A percentile compares a stretch with the other conserved stretches of the same genome.
Evolutionary conservation across 2,888 invertebrate genomes (phyloP).

Genomic region (Calameuta idolon): DNA sequence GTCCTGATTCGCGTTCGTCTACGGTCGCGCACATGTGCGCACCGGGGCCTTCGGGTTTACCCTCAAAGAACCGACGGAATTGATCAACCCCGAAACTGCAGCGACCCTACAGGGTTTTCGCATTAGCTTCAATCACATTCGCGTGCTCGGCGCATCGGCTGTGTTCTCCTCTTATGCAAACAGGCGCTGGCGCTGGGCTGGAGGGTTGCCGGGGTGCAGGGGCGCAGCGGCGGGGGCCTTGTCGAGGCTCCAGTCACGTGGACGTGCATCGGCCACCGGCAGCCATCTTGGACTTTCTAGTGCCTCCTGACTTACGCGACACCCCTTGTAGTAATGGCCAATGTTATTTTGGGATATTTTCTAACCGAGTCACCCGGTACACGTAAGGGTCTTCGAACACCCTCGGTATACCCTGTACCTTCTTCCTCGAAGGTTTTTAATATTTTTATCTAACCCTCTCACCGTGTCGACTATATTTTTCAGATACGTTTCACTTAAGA

Average conservation of each 20-base stretch:
- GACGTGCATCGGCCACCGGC: constrained; percentile 38
- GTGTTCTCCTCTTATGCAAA: neutral
- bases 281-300: constrained; percentile 43
- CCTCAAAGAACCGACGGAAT: constrained; percentile 2
- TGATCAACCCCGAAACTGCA: neutral
- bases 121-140: constrained; percentile 34
- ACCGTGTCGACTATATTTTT: neutral
- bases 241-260: constrained; percentile 27
- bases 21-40: too few species aligned
- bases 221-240: neutral
- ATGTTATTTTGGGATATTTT: too few species aligned
- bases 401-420: too few species aligned
- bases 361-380: too few species aligned
- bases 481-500: neutral
- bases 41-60: too few species aligned
- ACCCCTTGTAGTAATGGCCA: too few species aligned
- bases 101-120: constrained; percentile 36
- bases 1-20: too few species aligned
- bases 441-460: too few species aligned
- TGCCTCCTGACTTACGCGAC: constrained; percentile 22
- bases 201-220: neutral
- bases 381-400: too few species aligned
- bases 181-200: neutral
- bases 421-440: too few species aligned
- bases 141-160: neutral